Conservation (phyloP, 2,888 invertebrate genomes). For the Trypoxylon attenuatum region DNA sequence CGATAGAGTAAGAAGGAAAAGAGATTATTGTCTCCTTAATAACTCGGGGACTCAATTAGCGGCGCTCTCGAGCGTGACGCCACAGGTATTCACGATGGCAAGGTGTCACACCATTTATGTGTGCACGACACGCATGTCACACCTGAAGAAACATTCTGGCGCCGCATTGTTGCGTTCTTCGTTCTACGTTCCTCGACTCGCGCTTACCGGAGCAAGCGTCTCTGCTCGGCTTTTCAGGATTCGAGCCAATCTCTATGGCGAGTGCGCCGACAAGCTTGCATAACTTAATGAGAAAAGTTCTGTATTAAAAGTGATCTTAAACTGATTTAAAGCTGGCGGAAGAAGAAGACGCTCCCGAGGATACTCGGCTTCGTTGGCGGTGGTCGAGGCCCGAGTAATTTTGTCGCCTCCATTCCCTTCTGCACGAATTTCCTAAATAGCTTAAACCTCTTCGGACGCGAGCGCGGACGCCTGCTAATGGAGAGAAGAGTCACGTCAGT, state of each 20-base stretch:
- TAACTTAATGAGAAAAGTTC: slow-evolving; percentile 34
- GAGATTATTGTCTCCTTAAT: slow-evolving; percentile 41
- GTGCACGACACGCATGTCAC: slow-evolving; percentile 39
- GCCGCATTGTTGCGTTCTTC: slow-evolving; percentile 12
- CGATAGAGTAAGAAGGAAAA: background rate
- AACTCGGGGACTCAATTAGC: background rate
- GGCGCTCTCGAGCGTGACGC: slow-evolving; percentile 24
- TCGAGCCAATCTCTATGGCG: background rate
- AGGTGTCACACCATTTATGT: slow-evolving; percentile 49
- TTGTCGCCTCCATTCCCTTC: background rate
- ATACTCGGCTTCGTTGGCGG: no score
- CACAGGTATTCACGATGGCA: slow-evolving; percentile 25
- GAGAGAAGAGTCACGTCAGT: no score
- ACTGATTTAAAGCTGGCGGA: slow-evolving; percentile 11
- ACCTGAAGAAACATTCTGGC: slow-evolving; percentile 56
- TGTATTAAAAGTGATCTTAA: slow-evolving; percentile 9
- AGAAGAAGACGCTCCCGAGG: background rate
- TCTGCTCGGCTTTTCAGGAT: background rate
- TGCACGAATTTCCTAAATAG: background rate
- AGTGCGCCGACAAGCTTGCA: background rate
- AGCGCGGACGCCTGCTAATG: no score
- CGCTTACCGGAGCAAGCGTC: background rate
- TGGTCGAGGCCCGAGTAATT: no score
- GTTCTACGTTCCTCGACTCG: background rate
- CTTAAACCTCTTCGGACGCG: no score